phyloP scores from a whole-genome alignment of 2,797 vertebrate genomes.

The Alauda arvensis region DNA sequence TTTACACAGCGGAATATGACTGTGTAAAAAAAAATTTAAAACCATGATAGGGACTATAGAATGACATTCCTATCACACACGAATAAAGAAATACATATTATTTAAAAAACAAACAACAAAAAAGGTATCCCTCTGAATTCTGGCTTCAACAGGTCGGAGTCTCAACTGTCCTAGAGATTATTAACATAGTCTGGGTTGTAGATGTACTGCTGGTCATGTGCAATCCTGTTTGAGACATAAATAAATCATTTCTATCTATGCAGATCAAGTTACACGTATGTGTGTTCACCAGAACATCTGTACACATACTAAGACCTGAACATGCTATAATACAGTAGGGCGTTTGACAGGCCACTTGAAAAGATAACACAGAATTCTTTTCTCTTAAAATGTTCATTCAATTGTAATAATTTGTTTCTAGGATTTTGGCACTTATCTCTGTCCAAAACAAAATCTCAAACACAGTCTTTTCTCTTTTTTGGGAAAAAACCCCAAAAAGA shows the following conservation, averaged over 20 bases:
- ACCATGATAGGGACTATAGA: neutral
- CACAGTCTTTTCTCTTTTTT: neutral
- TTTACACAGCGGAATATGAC: neutral
- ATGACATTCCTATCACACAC: neutral
- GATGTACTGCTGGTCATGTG: neutral
- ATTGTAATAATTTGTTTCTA: constrained; percentile 26
- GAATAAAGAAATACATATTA: neutral
- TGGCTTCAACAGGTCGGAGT: neutral
- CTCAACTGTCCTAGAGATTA: neutral
- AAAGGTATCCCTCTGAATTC: neutral
- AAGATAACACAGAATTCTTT: neutral
- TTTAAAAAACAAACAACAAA: neutral
- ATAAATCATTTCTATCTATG: neutral
- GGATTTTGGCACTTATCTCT: neutral
- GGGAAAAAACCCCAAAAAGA: neutral
- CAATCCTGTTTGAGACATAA: neutral
- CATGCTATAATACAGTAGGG: neutral
- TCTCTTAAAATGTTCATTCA: constrained; percentile 12
- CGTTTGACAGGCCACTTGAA: neutral
- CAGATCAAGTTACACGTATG: neutral
- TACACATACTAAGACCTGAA: neutral
- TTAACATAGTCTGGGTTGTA: neutral
- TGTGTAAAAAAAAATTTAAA: neutral
- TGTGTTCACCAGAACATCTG: neutral
- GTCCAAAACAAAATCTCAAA: constrained; percentile 25